These are phyloP conservation scores for Tachyglossus aculeatus DNA, from an alignment of 2,797 vertebrate species.

Conservation along the genomic window DNA sequence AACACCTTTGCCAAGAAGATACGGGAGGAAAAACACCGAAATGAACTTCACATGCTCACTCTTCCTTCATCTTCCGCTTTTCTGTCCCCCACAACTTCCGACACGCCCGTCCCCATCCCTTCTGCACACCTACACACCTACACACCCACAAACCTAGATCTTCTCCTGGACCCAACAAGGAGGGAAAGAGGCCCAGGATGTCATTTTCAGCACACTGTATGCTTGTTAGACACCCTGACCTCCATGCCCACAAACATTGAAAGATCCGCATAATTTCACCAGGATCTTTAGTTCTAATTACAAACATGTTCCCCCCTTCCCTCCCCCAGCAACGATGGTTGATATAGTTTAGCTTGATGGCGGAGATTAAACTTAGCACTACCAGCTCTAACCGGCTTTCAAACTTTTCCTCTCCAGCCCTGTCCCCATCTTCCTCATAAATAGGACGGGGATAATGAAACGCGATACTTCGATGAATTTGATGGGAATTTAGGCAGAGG, in stretches of 20 bases:
- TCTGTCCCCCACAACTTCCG: neutral
- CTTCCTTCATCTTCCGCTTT: neutral
- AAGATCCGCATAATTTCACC: too few relatives aligned
- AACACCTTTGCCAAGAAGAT: neutral
- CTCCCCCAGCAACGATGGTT: too few relatives aligned
- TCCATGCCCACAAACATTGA: neutral
- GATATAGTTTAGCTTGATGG: neutral
- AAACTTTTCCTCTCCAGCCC: neutral
- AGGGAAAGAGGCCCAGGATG: too few relatives aligned
- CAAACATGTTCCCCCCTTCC: too few relatives aligned
- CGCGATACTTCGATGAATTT: neutral
- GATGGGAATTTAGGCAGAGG: neutral
- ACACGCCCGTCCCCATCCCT: neutral
- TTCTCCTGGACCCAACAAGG: too few relatives aligned
- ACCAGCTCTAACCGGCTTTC: neutral
- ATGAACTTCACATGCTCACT: conserved; percentile 34
- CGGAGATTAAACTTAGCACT: neutral
- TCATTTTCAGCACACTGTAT: neutral
- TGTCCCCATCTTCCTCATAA: neutral
- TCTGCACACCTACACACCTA: neutral
- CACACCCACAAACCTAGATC: too few relatives aligned
- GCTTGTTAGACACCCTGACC: neutral
- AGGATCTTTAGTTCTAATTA: too few relatives aligned
- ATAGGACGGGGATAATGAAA: neutral
- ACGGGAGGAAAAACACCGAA: neutral